Base-by-base conservation (phyloP, 1,140 invertebrate genomes). In the Antheraea pernyi region DNA sequence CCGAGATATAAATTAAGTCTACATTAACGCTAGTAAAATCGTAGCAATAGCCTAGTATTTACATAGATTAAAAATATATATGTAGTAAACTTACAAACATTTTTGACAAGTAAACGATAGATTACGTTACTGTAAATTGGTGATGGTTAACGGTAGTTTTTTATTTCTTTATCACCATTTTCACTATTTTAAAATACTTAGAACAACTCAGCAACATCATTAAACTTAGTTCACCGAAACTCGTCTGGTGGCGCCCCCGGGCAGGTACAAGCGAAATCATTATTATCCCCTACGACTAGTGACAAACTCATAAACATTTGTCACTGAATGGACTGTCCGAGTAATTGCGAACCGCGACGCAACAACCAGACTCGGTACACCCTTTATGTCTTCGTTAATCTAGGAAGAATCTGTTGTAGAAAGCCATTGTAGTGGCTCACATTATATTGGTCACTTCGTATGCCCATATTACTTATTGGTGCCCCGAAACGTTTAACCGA, bases 251-350 rank as follows among this genome's bases (percentile, higher is more conserved):
- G 67, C 77, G 72, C 71, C 75, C 76, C 67, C 64, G 61, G 77
- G 75, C 75, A 70, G 75, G 68, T 75, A 66, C 74, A 58, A 59
- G 65, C 46, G 22, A 65, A 48, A 59, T 39, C 19, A 59, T 22
- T 65, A 65, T 65, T 60, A 66, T 39, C 64, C 72, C 68, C 59
- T 58, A 42, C 42, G 74, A 36, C 60, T 16, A 89, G 88, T 91
- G 89, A 91, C 88, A 90, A 91, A 91, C 87, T 89, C 87, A 86
- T 89, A 86, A 90, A 88, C 88, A 91, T 91, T 91, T 88, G 88
- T 91, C 89, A 86, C 81, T 82, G 83, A 75, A 77, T 71, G 73
- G 78, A 81, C 83, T 74, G 85, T 83, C 86, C 85, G 77, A 84
- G 75, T 81, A 84, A 86, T 83, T 83, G 80, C 84, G 79, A 88